Evolutionary conservation across 2,888 invertebrate species (phyloP), one percentile per base, ranked within the genome.

Genomic region (Heliothis peltigera): DNA sequence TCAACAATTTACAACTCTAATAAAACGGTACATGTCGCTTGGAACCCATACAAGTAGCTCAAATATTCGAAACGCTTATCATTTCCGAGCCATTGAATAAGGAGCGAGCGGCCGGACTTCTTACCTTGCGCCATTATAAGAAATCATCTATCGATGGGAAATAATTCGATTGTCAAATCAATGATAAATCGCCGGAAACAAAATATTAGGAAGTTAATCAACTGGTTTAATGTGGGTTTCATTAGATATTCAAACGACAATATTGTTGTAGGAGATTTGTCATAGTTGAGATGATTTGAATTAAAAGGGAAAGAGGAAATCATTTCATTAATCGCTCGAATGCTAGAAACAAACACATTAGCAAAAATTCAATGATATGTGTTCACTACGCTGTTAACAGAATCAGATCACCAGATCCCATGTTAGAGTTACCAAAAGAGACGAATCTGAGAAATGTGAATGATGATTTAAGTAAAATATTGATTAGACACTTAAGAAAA

Each of bases 61-160:
- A 80, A 82, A 85, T 84, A 84, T 84, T 84, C 79, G 81, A 83
- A 84, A 81, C 86, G 87, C 88, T 90, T 90, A 89, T 90, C 90
- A 88, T 88, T 90, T 90, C 86, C 88, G 75, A 85, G 55, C 88
- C 88, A 90, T 90, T 90, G 89, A 85, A 83, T 78, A 66, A 77
- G 72, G 66, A 73, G 80, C 86, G 64, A 77, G 59, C 68, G 63
- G 51, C 66, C 65, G 59, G 77, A 54, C 82, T 83, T 80, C 85
- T 87, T 84, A 81, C 84, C 84, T 85, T 75, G 68, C 77, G 75
- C 86, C 84, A 86, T 85, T 87, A 85, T 83, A 87, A 85, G 88
- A 88, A 88, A 87, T 89, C 87, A 87, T 86, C 81, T 83, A 79
- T 78, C 79, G 79, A 81, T 84, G 82, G 81, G 73, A 83, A 82